Conservation (phyloP, 2,888 invertebrate species). For the Latrodectus elegans region DNA sequence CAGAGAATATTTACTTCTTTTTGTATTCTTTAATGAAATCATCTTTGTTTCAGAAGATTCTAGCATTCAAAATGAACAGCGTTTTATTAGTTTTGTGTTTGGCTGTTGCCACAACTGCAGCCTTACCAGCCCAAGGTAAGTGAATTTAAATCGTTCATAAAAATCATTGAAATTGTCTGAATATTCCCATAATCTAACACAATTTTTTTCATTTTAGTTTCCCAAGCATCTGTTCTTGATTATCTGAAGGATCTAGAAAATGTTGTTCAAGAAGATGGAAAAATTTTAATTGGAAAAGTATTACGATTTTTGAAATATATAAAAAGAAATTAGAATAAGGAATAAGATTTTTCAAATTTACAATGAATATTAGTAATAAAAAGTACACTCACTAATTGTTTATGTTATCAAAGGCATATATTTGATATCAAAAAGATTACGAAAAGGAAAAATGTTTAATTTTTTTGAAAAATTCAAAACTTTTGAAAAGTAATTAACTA, state of each 20-base stretch:
- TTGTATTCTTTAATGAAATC: too few species aligned
- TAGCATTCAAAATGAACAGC: slow-evolving; percentile 25
- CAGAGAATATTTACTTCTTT: too few species aligned
- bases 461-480: too few species aligned
- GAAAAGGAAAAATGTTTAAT: too few species aligned
- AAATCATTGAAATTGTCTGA: not conserved
- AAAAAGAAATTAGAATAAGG: not conserved
- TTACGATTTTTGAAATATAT: not conserved
- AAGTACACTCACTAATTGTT: too few species aligned
- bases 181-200: not conserved
- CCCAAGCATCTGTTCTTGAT: slow-evolving; percentile 43
- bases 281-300: slow-evolving; percentile 45
- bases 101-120: slow-evolving; percentile 29
- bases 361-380: too few species aligned
- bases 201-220: slow-evolving; percentile 8
- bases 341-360: not conserved
- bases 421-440: too few species aligned
- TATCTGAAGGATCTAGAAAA: slow-evolving; percentile 52
- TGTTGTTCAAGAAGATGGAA: slow-evolving; percentile 37
- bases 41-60: not conserved
- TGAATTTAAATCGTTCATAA: not conserved
- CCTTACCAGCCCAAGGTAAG: slow-evolving; percentile 55
- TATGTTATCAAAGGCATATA: too few species aligned
- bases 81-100: slow-evolving; percentile 37
- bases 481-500: too few species aligned